A percentile compares a stretch with the other conserved stretches of the same genome.
Conservation (phyloP, 1,140 invertebrate species). For the Drosophila arizonae region DNA sequence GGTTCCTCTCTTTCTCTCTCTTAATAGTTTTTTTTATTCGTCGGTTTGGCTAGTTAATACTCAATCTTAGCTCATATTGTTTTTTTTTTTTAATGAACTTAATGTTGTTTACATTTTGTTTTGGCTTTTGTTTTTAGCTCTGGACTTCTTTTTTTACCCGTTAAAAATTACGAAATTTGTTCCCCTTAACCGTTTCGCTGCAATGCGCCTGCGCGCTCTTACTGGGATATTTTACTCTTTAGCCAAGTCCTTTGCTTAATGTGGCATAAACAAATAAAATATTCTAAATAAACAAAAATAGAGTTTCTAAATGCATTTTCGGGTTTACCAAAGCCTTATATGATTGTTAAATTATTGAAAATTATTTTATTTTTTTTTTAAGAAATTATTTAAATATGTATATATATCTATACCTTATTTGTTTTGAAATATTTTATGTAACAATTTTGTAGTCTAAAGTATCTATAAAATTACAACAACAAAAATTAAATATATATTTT, state of each 20-base stretch:
- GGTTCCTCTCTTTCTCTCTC: no score
- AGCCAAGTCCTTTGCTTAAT: background rate
- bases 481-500: no score
- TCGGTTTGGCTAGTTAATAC: background rate
- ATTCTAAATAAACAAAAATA: background rate
- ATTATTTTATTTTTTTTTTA: no score
- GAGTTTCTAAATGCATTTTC: background rate
- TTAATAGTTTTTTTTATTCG: background rate
- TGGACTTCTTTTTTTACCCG: conserved; percentile 42
- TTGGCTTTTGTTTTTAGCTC: conserved; percentile 59
- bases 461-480: no score
- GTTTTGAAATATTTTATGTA: no score
- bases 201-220: conserved; percentile 54
- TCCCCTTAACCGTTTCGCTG: conserved; percentile 47
- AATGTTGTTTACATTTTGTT: conserved; percentile 67
- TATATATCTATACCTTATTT: no score
- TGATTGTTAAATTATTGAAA: no score
- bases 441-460: background rate
- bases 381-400: no score
- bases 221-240: conserved; percentile 45
- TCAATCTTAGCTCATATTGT: background rate
- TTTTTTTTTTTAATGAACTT: no score
- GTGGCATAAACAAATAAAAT: background rate
- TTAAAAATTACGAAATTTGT: conserved; percentile 16
- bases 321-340: no score